Evolutionary conservation across 2,888 invertebrate genomes (phyloP), one percentile per base, ranked within the genome.

Genomic region (Tillus elongatus): DNA sequence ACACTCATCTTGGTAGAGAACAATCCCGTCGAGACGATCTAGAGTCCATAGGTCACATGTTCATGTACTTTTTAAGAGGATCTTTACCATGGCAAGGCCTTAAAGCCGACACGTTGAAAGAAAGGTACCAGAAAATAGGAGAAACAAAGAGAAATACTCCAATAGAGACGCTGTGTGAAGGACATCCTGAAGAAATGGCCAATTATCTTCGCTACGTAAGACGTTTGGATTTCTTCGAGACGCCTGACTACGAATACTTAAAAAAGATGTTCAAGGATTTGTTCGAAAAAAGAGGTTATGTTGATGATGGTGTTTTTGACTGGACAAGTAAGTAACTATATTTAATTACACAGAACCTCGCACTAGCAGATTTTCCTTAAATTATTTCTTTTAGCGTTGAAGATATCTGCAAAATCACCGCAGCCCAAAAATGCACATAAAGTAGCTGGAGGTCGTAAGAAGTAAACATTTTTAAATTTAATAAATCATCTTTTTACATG

Each of bases 1-100:
- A 99, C 71, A 99, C 98, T 68, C 98, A 99, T 77, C 82, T 98
- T 75, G 98, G 98, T 61, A 92, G 95, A 78, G 98, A 99, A 74
- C 98, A 99, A 80, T 96, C 95, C 63, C 81, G 98, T 67, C 79
- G 98, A 66, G 98, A 98, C 72, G 98, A 98, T 73, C 75, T 98
- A 68, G 98, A 99, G 72, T 97, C 98, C 47, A 76, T 99, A 64
- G 98, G 98, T 51, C 97, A 99, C 74, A 99, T 99, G 98, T 97
- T 99, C 74, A 95, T 99, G 95, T 99, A 99, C 76, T 99, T 99
- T 75, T 79, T 99, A 69, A 82, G 97, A 60, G 98, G 98, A 61
- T 93, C 93, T 69, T 78, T 99, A 70, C 98, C 98, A 54, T 97
- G 97, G 97, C 98, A 99, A 75, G 98, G 98, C 59, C 79, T 99